These are phyloP conservation scores for Drosophila willistoni DNA, from an alignment of 1,140 invertebrate genomes.

Conservation along the genomic window DNA sequence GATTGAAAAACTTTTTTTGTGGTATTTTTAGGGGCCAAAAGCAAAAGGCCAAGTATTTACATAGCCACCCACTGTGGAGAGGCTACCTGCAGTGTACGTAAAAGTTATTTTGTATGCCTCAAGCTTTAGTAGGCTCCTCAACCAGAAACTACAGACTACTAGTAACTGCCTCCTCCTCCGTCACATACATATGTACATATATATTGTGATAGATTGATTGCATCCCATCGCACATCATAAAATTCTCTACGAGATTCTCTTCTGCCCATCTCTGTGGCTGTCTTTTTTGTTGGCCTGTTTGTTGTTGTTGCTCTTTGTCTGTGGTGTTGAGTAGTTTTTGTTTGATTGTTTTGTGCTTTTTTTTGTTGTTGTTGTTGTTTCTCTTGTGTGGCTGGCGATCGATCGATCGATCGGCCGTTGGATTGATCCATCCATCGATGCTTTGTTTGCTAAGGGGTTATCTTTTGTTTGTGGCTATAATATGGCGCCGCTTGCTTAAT, in stretches of 20 bases:
- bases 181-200: slow-evolving; percentile 40
- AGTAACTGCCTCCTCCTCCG: slow-evolving; percentile 17
- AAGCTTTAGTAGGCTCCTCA: slow-evolving; percentile 22
- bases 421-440: slow-evolving; percentile 47
- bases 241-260: slow-evolving; percentile 46
- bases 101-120: slow-evolving; percentile 34
- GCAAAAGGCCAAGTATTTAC: slow-evolving; percentile 75
- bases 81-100: slow-evolving; percentile 62
- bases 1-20: slow-evolving; percentile 45
- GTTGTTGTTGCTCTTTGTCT: slow-evolving; percentile 56
- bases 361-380: slow-evolving; percentile 17
- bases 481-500: slow-evolving; percentile 74
- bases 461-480: slow-evolving; percentile 46
- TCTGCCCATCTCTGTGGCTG: slow-evolving; percentile 28
- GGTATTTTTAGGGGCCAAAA: slow-evolving; percentile 74
- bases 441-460: slow-evolving; percentile 38
- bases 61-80: slow-evolving; percentile 75
- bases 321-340: slow-evolving; percentile 74
- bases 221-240: slow-evolving; percentile 78
- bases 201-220: slow-evolving; percentile 71
- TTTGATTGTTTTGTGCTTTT: slow-evolving; percentile 63
- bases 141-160: neutral
- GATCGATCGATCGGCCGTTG: slow-evolving; percentile 58
- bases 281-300: slow-evolving; percentile 31
- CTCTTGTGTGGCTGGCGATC: slow-evolving; percentile 36